Percentiles rank a stretch among this genome's conserved stretches.
These are phyloP conservation scores for Gephyroberyx darwinii DNA, from an alignment of 2,797 vertebrate species.

Conservation along the genomic window DNA sequence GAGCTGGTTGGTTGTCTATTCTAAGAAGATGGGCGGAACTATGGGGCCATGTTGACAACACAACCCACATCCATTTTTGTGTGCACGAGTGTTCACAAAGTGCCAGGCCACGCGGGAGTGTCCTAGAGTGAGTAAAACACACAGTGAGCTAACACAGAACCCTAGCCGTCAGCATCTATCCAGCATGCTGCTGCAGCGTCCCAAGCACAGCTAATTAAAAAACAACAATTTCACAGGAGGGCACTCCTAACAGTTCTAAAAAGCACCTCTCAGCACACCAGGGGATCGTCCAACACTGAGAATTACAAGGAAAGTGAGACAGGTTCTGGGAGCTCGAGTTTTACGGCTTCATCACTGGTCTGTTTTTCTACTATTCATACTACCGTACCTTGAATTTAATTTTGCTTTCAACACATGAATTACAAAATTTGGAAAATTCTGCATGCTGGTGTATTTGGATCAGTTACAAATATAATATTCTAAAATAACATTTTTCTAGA, in stretches of 20 bases:
- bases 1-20: background rate
- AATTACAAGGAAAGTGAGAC: constrained; percentile 64
- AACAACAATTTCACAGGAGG: constrained; percentile 86
- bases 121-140: constrained; percentile 65
- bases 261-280: constrained; percentile 84
- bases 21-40: constrained; percentile 41
- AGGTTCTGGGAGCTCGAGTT: constrained; percentile 66
- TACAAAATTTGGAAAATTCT: background rate
- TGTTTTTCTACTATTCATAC: constrained; percentile 63
- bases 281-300: constrained; percentile 73
- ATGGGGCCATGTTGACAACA: constrained; percentile 49
- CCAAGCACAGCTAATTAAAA: constrained; percentile 85
- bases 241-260: constrained; percentile 80
- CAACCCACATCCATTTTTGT: constrained; percentile 38
- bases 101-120: constrained; percentile 67
- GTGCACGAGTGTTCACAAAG: constrained; percentile 49
- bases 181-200: constrained; percentile 65
- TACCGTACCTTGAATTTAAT: constrained; percentile 66
- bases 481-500: constrained; percentile 52
- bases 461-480: constrained; percentile 39
- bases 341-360: constrained; percentile 70
- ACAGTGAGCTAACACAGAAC: constrained; percentile 74
- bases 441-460: constrained; percentile 36
- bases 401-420: constrained; percentile 44
- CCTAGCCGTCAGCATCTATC: constrained; percentile 82